Conservation (phyloP, 2,113 vertebrate species). For the Plotosus lineatus region DNA sequence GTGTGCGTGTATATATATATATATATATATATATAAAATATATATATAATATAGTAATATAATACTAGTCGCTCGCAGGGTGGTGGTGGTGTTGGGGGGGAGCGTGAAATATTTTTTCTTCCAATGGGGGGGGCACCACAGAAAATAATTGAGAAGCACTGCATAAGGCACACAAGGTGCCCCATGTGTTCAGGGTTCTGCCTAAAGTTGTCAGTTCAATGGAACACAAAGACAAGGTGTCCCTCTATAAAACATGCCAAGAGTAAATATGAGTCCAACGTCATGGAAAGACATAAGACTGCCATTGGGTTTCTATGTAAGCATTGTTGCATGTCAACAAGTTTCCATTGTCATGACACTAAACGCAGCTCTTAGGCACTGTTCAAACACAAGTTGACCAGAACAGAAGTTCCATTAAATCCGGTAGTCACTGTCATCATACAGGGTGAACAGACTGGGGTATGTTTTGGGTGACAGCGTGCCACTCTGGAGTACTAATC, state of each 20-base stretch:
- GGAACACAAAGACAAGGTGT: background rate
- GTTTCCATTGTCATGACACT: slow-evolving; percentile 40
- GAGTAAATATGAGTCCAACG: slow-evolving; percentile 34
- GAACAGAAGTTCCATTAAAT: slow-evolving; percentile 23
- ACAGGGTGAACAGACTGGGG: slow-evolving; percentile 17
- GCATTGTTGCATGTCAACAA: slow-evolving; percentile 21
- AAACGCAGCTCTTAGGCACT: slow-evolving; percentile 40
- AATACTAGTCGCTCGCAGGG: no score
- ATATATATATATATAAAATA: no score
- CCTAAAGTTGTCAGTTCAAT: slow-evolving; percentile 1
- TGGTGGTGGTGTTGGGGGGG: no score
- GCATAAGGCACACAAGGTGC: background rate
- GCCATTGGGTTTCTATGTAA: slow-evolving; percentile 21
- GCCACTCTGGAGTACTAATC: slow-evolving; percentile 29
- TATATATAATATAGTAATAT: no score
- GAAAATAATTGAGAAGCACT: no score
- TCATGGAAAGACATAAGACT: slow-evolving; percentile 45
- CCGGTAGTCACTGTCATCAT: background rate
- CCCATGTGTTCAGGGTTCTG: slow-evolving; percentile 13
- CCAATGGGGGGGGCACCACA: no score
- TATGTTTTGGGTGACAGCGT: slow-evolving; percentile 32
- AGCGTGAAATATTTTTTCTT: no score
- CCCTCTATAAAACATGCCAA: slow-evolving; percentile 37
- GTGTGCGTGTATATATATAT: no score
- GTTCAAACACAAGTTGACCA: slow-evolving; percentile 38